Conservation (phyloP, 2,888 invertebrate genomes). For the Netelia melanura region DNA sequence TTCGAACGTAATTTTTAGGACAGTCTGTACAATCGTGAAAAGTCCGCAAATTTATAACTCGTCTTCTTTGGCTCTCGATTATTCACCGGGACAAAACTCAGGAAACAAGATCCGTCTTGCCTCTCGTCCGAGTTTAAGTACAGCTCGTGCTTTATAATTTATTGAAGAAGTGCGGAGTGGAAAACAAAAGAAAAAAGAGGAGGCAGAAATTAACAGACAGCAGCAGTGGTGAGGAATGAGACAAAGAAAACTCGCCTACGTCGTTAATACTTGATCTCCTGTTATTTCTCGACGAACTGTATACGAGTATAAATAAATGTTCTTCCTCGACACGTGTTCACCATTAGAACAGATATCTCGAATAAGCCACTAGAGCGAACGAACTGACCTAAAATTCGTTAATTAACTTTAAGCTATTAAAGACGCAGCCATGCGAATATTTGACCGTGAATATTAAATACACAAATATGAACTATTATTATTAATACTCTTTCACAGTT, state of each 20-base stretch:
- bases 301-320: not conserved
- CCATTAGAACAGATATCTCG: too few relatives aligned
- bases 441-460: too few relatives aligned
- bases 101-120: conserved; percentile 23
- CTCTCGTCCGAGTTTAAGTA: conserved; percentile 35
- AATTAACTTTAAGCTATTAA: too few relatives aligned
- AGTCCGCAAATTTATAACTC: conserved; percentile 40
- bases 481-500: too few relatives aligned
- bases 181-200: not conserved
- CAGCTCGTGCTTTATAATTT: conserved; percentile 37
- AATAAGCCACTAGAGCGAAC: too few relatives aligned
- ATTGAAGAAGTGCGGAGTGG: conserved; percentile 9
- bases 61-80: conserved; percentile 27
- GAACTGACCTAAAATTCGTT: too few relatives aligned
- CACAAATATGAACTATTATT: too few relatives aligned
- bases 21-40: not conserved
- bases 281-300: conserved; percentile 23
- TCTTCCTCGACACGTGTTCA: too few relatives aligned
- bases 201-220: not conserved
- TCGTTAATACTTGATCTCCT: conserved; percentile 42
- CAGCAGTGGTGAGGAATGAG: conserved; percentile 4
- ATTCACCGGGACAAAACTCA: conserved; percentile 26
- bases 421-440: too few relatives aligned
- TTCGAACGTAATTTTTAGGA: too few relatives aligned
- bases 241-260: conserved; percentile 19